These are phyloP conservation scores for Elgonia sp. DNA, from an alignment of 2,888 invertebrate species.

Conservation along the genomic window DNA sequence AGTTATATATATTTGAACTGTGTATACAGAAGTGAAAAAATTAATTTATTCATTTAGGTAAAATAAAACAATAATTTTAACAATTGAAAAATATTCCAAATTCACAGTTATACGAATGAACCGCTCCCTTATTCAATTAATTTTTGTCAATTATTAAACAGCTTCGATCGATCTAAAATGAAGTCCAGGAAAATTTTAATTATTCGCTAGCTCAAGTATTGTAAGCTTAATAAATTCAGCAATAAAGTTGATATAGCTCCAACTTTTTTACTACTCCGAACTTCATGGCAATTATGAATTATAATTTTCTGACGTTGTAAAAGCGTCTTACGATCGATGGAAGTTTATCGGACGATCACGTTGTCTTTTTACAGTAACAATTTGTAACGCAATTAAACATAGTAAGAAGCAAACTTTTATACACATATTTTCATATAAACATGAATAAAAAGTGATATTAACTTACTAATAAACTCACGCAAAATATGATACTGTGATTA, in stretches of 20 bases:
- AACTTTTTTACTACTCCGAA: conserved; percentile 28
- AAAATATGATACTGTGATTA: not conserved
- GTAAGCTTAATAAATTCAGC: conserved; percentile 27
- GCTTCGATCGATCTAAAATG: not conserved
- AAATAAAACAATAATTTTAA: too few species aligned
- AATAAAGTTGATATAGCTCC: conserved; percentile 14
- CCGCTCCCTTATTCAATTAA: too few species aligned
- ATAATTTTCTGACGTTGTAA: conserved; percentile 17
- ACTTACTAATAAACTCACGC: too few species aligned
- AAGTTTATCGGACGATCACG: conserved; percentile 21
- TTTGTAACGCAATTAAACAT: conserved; percentile 4
- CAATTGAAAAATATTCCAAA: too few species aligned
- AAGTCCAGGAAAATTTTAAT: not conserved
- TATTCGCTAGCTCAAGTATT: not conserved
- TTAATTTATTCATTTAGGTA: too few species aligned
- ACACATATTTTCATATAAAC: too few species aligned
- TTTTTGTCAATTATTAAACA: not conserved
- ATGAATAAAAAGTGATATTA: too few species aligned
- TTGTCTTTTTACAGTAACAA: not conserved
- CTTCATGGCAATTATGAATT: conserved; percentile 1
- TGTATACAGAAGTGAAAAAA: too few species aligned
- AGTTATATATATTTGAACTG: too few species aligned
- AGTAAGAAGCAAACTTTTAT: not conserved
- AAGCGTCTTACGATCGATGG: conserved; percentile 1
- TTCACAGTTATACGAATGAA: too few species aligned